Evolutionary conservation across 1,140 invertebrate genomes (phyloP).

Genomic region (Coenobita brevimanus): DNA sequence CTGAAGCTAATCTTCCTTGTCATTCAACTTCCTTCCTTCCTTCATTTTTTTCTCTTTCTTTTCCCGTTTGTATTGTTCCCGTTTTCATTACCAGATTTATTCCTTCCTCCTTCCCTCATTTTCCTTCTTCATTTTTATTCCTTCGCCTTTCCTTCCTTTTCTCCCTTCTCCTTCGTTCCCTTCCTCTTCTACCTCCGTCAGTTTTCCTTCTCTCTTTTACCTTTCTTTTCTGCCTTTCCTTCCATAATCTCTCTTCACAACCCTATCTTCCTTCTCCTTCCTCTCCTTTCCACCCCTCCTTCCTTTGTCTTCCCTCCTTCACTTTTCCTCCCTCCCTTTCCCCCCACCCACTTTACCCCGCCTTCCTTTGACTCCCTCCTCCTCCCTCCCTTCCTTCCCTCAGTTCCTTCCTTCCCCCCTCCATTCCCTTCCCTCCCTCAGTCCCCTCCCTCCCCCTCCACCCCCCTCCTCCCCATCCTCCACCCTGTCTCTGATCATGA

Average conservation of each 20-base stretch:
- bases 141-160: not conserved
- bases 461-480: no score
- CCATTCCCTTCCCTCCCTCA: no score
- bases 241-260: no score
- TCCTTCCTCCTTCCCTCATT: not conserved
- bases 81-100: not conserved
- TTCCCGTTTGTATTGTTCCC: not conserved
- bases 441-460: no score
- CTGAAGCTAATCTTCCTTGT: not conserved
- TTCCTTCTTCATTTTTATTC: not conserved
- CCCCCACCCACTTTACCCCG: no score
- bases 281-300: not conserved
- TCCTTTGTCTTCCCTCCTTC: no score
- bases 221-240: no score
- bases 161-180: not conserved
- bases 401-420: no score
- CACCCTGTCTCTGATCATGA: no score
- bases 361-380: no score
- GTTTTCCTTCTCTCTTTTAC: not conserved
- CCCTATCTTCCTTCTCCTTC: not conserved
- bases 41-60: not conserved
- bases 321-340: no score
- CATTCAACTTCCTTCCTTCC: not conserved
- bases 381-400: no score
- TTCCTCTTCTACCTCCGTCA: not conserved